A percentile compares a stretch with the other conserved stretches of the same genome.
phyloP scores from a whole-genome alignment of 2,113 vertebrate species.

The Myrmecophaga tridactyla region DNA sequence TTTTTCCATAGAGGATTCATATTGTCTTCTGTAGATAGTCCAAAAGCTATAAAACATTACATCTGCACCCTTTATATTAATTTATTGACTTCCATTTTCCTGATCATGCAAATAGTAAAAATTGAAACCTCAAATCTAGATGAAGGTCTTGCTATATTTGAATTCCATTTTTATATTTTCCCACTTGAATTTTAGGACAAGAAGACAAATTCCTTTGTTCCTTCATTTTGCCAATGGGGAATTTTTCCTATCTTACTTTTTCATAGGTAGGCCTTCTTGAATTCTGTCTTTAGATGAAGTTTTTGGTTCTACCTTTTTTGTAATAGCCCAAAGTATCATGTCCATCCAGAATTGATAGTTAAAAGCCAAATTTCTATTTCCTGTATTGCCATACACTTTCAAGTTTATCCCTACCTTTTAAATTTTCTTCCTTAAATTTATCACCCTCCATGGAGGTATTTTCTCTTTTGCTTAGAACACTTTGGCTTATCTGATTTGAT shows the following conservation, averaged over 20 bases:
- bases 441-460: neutral
- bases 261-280: neutral
- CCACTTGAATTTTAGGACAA: neutral
- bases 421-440: neutral
- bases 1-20: too few species aligned
- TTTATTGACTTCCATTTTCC: too few species aligned
- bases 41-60: too few species aligned
- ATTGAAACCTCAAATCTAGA: neutral
- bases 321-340: neutral
- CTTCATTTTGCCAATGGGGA: neutral
- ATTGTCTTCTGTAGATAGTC: too few species aligned
- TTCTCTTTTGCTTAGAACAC: neutral
- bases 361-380: neutral
- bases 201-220: neutral
- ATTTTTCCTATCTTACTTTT: neutral
- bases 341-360: neutral
- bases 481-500: neutral
- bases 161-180: neutral
- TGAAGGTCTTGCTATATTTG: neutral
- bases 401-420: neutral
- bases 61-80: too few species aligned
- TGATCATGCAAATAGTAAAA: too few species aligned
- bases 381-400: neutral
- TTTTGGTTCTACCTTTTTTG: neutral
- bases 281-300: neutral